phyloP scores from a whole-genome alignment of 2,888 invertebrate species.

The Drosophila emarginata region DNA sequence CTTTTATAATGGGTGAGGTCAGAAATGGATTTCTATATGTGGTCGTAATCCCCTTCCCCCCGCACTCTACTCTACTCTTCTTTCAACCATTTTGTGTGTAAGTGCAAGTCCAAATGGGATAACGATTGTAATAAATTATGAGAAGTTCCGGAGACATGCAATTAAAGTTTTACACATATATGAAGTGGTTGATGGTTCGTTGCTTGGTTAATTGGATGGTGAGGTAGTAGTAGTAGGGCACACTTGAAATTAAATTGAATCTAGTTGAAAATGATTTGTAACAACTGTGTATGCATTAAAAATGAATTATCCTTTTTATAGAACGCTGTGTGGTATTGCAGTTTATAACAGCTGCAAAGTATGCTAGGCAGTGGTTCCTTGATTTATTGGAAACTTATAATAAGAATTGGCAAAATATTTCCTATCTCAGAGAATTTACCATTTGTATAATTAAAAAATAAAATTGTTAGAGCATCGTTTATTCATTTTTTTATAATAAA shows the following conservation, averaged over 20 bases:
- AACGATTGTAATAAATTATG: constrained; percentile 70
- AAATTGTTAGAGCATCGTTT: too few relatives aligned
- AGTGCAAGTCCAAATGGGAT: constrained; percentile 32
- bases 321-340: background rate
- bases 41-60: background rate
- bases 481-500: too few relatives aligned
- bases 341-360: background rate
- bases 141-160: constrained; percentile 60
- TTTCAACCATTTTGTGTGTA: background rate
- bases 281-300: background rate
- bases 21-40: constrained; percentile 12
- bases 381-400: too few relatives aligned
- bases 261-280: constrained; percentile 3
- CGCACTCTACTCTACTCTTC: too few relatives aligned
- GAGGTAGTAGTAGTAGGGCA: constrained; percentile 7
- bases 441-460: too few relatives aligned
- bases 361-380: background rate
- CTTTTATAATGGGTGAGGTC: constrained; percentile 13
- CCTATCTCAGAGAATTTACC: too few relatives aligned
- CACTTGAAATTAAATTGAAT: constrained; percentile 6
- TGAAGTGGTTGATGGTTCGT: constrained; percentile 34
- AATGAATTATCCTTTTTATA: background rate
- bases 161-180: constrained; percentile 64
- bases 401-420: too few relatives aligned
- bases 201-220: constrained; percentile 52